phyloP scores from a whole-genome alignment of 2,113 vertebrate species.

The Burhinus oedicnemus region DNA sequence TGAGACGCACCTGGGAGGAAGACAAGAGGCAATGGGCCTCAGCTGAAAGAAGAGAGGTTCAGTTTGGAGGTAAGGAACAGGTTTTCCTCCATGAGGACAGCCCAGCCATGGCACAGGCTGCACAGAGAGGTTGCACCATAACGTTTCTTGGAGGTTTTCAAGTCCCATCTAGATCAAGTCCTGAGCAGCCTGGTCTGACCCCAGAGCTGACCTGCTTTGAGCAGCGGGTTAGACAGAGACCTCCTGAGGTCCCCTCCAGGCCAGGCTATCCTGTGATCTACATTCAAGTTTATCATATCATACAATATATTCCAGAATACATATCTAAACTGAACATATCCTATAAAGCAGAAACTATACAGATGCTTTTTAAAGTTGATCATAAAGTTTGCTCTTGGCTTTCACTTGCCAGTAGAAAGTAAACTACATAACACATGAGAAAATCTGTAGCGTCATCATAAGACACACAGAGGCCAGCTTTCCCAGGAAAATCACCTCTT shows the following conservation, averaged over 20 bases:
- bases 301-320: neutral
- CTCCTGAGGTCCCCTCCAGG: too few relatives aligned
- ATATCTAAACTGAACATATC: neutral
- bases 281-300: too few relatives aligned
- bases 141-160: too few relatives aligned
- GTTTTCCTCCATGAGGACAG: neutral
- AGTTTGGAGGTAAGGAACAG: neutral
- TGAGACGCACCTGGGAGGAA: neutral
- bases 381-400: neutral
- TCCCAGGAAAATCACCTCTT: neutral
- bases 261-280: too few relatives aligned
- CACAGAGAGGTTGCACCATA: too few relatives aligned
- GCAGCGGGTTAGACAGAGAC: too few relatives aligned
- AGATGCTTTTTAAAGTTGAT: neutral
- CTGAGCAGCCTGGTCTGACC: too few relatives aligned
- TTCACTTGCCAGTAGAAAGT: neutral
- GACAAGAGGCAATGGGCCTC: too few relatives aligned
- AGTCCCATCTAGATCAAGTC: too few relatives aligned
- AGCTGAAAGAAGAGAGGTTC: neutral
- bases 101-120: neutral
- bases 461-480: neutral
- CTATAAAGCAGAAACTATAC: neutral
- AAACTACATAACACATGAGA: neutral
- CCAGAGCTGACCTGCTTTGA: too few relatives aligned
- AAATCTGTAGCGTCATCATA: neutral